These are phyloP conservation scores for Drosophila auraria DNA, from an alignment of 1,140 invertebrate genomes.

Conservation along the genomic window DNA sequence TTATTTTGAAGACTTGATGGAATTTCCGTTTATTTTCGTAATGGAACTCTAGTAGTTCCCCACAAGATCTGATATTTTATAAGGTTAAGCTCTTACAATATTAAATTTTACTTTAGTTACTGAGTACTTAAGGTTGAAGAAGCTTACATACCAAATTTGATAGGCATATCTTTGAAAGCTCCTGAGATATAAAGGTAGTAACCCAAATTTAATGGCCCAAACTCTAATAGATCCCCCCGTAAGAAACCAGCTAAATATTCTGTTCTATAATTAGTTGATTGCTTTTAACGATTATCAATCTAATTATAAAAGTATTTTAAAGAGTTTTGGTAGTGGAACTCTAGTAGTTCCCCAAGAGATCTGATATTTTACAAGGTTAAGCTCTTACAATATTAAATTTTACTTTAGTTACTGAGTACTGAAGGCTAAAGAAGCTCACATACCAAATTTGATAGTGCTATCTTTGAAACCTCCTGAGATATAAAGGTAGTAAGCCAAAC, in stretches of 20 bases:
- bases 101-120: neutral
- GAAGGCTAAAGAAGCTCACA: no score
- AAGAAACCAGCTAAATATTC: conserved; percentile 14
- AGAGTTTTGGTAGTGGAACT: no score
- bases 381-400: no score
- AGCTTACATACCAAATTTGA: neutral
- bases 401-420: neutral
- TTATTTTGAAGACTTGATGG: no score
- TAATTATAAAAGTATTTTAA: no score
- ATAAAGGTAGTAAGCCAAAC: neutral
- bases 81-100: neutral
- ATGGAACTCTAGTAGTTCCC: no score
- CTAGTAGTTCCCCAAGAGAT: neutral
- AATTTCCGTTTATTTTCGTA: no score
- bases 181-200: no score
- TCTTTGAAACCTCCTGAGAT: no score
- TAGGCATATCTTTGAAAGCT: neutral
- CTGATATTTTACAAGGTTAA: neutral
- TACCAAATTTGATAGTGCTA: neutral
- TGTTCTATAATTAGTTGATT: conserved; percentile 38
- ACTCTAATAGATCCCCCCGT: neutral
- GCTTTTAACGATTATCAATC: conserved; percentile 10
- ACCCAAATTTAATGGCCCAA: neutral
- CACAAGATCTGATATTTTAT: neutral
- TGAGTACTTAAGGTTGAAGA: neutral